Base-by-base conservation (phyloP, 2,113 vertebrate genomes). In the Morone saxatilis region DNA sequence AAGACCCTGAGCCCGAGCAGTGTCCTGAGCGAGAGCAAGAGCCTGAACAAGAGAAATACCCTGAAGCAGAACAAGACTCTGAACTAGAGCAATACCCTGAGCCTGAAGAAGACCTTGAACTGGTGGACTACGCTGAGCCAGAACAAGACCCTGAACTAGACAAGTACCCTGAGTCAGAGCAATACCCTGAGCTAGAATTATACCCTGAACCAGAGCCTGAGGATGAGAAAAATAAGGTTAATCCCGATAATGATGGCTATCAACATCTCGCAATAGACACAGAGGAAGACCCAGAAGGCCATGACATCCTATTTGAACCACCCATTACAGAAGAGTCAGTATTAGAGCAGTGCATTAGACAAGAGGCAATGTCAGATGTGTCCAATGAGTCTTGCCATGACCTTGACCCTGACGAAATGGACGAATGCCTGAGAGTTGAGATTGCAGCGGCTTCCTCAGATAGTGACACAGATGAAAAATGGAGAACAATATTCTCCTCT, bases 401-500 rank as follows among this genome's bases (percentile, higher is more conserved):
- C 43, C 76, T 89, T 36, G 80, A 94, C 61, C 89, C 86, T 8
- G 92, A 95, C 0, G 94, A 95, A 25, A 80, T 92, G 6, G 94
- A 94, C 0, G 93, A 95, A 43, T 94, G 94, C 61, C 86, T 95
- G 4, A 82, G 50, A 31, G 93, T 94, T 25, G 95, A 96, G 78
- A 94, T 96, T 45, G 95, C 91, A 19, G 95, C 84, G 1, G 88
- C 69, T 13, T 95, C 93, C 0, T 95, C 95, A 20, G 94, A 96
- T 50, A 92, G 91, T 71, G 96, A 96, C 5, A 80, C 84, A 0
- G 94, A 96, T 48, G 96, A 96, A 2, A 96, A 95, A 84, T 96
- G 96, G 96, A 93, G 96, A 90, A 74, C 90, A 4, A 95, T 96
- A 84, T 96, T 96, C 77, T 96, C 96, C 25, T 96, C 96, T 40